These are phyloP conservation scores for Trichonephila clavipes DNA, from an alignment of 1,140 invertebrate genomes.

Conservation along the genomic window DNA sequence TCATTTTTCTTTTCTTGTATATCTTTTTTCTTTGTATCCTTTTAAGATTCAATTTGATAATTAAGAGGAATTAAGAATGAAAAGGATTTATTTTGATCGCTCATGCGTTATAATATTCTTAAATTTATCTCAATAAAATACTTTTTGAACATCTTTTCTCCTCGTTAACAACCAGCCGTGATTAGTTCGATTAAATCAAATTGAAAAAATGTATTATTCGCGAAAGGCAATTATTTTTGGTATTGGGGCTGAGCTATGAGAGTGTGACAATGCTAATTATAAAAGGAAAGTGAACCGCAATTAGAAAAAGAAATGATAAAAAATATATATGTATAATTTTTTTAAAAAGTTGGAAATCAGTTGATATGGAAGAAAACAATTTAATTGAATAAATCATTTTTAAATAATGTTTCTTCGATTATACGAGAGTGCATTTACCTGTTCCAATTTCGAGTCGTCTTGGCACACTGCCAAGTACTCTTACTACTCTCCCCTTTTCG, in stretches of 20 bases:
- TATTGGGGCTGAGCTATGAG: not conserved
- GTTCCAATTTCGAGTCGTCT: slow-evolving; percentile 10
- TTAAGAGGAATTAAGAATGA: too few relatives aligned
- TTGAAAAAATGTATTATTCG: too few relatives aligned
- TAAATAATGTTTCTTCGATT: slow-evolving; percentile 21
- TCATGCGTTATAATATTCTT: not conserved
- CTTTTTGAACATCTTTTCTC: too few relatives aligned
- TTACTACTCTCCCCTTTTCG: slow-evolving; percentile 3
- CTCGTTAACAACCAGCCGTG: not conserved
- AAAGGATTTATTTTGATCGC: not conserved
- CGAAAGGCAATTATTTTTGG: too few relatives aligned
- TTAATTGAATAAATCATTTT: slow-evolving; percentile 25
- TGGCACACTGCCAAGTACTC: not conserved
- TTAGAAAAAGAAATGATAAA: not conserved
- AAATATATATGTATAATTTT: not conserved
- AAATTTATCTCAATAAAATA: not conserved
- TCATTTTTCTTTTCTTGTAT: too few relatives aligned
- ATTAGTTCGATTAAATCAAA: not conserved
- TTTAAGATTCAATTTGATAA: too few relatives aligned
- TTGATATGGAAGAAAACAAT: not conserved
- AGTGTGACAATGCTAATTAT: not conserved
- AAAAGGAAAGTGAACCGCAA: not conserved
- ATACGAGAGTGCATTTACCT: not conserved
- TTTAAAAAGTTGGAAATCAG: not conserved
- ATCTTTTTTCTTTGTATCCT: too few relatives aligned